phyloP scores from a whole-genome alignment of 2,797 vertebrate species.

The Gymnocypris eckloni region DNA sequence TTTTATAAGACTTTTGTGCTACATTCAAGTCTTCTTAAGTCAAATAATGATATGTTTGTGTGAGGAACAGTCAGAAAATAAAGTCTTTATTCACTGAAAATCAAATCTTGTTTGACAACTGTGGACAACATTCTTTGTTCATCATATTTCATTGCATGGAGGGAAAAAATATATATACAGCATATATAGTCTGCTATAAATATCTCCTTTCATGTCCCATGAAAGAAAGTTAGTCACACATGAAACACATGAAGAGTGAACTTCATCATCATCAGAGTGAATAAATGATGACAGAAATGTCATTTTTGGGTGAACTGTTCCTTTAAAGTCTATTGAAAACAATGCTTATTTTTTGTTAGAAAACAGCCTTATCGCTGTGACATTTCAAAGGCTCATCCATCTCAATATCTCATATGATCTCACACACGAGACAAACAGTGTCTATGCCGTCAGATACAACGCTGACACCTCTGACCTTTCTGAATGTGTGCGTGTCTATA shows the following conservation, averaged over 20 bases:
- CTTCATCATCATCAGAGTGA: not conserved
- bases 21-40: not conserved
- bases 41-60: not conserved
- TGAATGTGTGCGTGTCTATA: not conserved
- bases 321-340: constrained; percentile 25
- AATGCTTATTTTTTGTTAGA: not conserved
- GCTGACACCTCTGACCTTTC: constrained; percentile 22
- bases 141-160: not conserved
- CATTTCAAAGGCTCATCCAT: constrained; percentile 30
- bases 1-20: not conserved
- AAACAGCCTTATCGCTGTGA: constrained; percentile 5
- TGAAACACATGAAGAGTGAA: not conserved
- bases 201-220: not conserved
- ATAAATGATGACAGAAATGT: not conserved
- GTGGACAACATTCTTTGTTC: not conserved
- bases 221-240: not conserved
- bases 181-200: not conserved
- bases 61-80: not conserved
- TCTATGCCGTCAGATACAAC: not conserved
- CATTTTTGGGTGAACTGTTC: not conserved
- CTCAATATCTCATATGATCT: constrained; percentile 20
- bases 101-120: not conserved
- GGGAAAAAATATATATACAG: not conserved
- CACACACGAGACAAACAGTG: not conserved
- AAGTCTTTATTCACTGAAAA: not conserved